Base-by-base conservation (phyloP, 2,797 vertebrate species). In the Xiphophorus birchmanni region DNA sequence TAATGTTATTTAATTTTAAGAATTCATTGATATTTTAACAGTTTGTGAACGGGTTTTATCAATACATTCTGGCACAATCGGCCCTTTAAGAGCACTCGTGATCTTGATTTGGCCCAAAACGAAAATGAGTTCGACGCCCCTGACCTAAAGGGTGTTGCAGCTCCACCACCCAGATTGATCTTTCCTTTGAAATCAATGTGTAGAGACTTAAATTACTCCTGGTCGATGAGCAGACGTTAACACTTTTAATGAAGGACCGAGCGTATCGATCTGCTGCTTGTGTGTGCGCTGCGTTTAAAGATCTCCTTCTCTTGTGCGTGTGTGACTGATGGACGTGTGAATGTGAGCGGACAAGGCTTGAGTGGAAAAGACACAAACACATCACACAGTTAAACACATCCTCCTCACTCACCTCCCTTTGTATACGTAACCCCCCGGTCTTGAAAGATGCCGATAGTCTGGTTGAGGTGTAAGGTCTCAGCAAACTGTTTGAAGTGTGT, bases 401-500 rank as follows among this genome's bases (percentile, higher is more conserved):
- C 78, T 74, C 42, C 37, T 80, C 35, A 63, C 35, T 91, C 87
- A 89, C 80, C 83, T 81, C 80, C 80, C 29, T 4, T 4, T 81
- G 86, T 90, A 45, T 29, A 90, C 79, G 90, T 78, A 88, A 88
- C 74, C 89, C 83, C 69, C 63, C 21, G 5, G 5, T 89, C 88
- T 82, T 93, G 85, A 91, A 84, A 90, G 92, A 93, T 91, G 85
- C 80, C 18, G 52, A 78, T 69, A 86, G 82, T 80, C 87, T 88
- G 88, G 82, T 87, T n/a, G 56, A 80, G 87, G 87, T 89, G 82
- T 88, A 84, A 88, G 86, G 89, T 94, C 89, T 86, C 83, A 85
- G 42, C 65, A 79, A 86, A 75, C 17, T 84, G 80, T 90, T 74
- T 74, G 73, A 74, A 74, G 73, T 74, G 73, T 50, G 90, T 95